Percentiles rank a stretch among this genome's conserved stretches.
These are phyloP conservation scores for Clusia tigrina DNA, from an alignment of 2,888 invertebrate species.

Conservation along the genomic window DNA sequence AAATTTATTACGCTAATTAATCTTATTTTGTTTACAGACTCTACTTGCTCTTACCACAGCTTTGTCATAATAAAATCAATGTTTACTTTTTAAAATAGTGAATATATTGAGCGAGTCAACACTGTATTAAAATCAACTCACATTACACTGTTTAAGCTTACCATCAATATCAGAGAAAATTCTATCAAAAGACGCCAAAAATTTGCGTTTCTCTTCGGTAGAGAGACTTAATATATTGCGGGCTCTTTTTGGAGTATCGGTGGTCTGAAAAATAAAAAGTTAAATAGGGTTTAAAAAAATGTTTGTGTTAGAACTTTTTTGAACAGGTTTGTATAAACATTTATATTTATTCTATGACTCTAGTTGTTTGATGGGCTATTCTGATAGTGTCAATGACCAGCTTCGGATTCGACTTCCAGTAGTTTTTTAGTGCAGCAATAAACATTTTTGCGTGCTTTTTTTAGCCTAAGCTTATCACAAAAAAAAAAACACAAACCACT, in stretches of 20 bases:
- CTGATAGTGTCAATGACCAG: too few species aligned
- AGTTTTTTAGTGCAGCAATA: too few species aligned
- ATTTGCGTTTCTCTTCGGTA: constrained; percentile 53
- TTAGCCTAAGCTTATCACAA: not conserved
- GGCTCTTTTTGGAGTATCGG: constrained; percentile 24
- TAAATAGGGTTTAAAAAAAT: not conserved
- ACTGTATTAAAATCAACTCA: not conserved
- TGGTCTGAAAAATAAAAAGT: not conserved
- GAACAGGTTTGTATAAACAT: too few species aligned
- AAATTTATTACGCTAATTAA: too few species aligned
- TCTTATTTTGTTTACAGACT: too few species aligned
- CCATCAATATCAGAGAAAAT: constrained; percentile 72
- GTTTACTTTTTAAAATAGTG: not conserved
- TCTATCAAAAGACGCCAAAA: constrained; percentile 67
- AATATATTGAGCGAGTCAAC: not conserved
- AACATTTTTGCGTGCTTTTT: too few species aligned
- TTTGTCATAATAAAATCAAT: not conserved
- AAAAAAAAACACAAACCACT: constrained; percentile 1
- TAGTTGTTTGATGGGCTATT: too few species aligned
- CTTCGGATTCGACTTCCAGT: too few species aligned
- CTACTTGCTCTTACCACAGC: too few species aligned
- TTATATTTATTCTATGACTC: too few species aligned
- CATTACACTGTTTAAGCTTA: constrained; percentile 44
- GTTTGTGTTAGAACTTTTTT: too few species aligned
- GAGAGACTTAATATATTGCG: constrained; percentile 50